A percentile compares a stretch with the other conserved stretches of the same genome.
These are phyloP conservation scores for Anguilla megastoma DNA, from an alignment of 2,797 vertebrate genomes.

Conservation along the genomic window DNA sequence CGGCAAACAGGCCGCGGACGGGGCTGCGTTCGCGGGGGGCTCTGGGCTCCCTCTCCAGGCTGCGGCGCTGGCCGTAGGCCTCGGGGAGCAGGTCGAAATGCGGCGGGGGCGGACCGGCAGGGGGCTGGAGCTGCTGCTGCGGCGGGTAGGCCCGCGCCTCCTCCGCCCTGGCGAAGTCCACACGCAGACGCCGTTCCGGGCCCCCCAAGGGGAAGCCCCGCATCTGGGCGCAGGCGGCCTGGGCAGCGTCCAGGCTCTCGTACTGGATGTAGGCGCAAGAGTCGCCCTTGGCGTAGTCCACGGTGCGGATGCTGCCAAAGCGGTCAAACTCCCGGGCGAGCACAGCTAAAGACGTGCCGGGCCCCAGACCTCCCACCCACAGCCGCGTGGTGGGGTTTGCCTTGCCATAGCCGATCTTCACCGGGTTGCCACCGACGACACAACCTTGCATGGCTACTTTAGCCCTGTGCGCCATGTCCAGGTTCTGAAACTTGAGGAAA, in stretches of 20 bases:
- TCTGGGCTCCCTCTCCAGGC: constrained; percentile 86
- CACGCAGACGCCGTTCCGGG: constrained; percentile 84
- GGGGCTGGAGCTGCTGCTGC: constrained; percentile 76
- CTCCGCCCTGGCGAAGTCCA: constrained; percentile 96
- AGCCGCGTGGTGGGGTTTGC: constrained; percentile 93
- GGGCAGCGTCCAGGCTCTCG: constrained; percentile 91
- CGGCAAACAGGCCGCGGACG: constrained; percentile 78
- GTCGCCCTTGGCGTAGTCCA: constrained; percentile 95
- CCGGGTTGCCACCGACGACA: constrained; percentile 86
- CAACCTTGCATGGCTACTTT: constrained; percentile 97
- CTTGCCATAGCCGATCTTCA: constrained; percentile 96
- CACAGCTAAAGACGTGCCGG: constrained; percentile 85
- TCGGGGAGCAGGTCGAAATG: constrained; percentile 87
- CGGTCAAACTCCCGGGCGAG: constrained; percentile 94
- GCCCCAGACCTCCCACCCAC: constrained; percentile 93
- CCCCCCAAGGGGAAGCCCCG: constrained; percentile 90
- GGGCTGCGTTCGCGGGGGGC: constrained; percentile 81
- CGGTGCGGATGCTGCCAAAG: constrained; percentile 94
- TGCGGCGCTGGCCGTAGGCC: constrained; percentile 81
- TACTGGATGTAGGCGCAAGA: constrained; percentile 97
- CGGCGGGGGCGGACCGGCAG: constrained; percentile 69
- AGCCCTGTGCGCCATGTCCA: constrained; percentile 96
- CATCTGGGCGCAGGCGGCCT: constrained; percentile 95
- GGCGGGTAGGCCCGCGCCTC: constrained; percentile 84
- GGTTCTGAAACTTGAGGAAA: constrained; percentile 96